phyloP scores from a whole-genome alignment of 35 echinoderm and acorn worm genomes.

The Apostichopus japonicus region DNA sequence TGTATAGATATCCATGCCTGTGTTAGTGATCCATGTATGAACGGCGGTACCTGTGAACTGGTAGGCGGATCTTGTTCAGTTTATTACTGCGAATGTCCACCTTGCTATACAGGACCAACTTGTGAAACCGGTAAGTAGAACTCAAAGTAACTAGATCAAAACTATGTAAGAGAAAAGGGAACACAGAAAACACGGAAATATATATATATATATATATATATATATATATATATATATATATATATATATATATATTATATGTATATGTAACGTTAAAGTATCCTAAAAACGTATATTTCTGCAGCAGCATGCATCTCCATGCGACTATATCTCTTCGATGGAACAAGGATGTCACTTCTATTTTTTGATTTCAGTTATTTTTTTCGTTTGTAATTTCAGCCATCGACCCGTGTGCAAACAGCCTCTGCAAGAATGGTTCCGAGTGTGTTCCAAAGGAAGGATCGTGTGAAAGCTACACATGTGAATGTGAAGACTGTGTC shows the following conservation, averaged over 20 bases:
- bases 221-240: too few relatives aligned
- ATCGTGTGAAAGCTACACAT: slow-evolving; percentile 29
- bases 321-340: too few relatives aligned
- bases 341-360: too few relatives aligned
- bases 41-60: slow-evolving; percentile 36
- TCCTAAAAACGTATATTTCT: too few relatives aligned
- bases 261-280: too few relatives aligned
- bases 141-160: too few relatives aligned
- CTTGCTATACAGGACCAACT: slow-evolving; percentile 57
- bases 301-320: too few relatives aligned
- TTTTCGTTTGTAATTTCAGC: not conserved
- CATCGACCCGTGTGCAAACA: slow-evolving; percentile 6
- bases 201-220: too few relatives aligned
- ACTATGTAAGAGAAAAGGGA: too few relatives aligned
- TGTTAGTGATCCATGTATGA: slow-evolving; percentile 33
- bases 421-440: not conserved
- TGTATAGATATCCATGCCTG: slow-evolving; percentile 13
- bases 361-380: too few relatives aligned
- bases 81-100: slow-evolving; percentile 37
- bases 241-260: too few relatives aligned
- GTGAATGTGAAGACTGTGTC: slow-evolving; percentile 38
- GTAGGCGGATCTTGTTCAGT: slow-evolving; percentile 53
- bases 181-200: too few relatives aligned
- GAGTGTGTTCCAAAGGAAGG: slow-evolving; percentile 9
- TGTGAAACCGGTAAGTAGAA: slow-evolving; percentile 68